Conservation (phyloP, 2,888 invertebrate species). For the Trichogramma dendrolimi region DNA sequence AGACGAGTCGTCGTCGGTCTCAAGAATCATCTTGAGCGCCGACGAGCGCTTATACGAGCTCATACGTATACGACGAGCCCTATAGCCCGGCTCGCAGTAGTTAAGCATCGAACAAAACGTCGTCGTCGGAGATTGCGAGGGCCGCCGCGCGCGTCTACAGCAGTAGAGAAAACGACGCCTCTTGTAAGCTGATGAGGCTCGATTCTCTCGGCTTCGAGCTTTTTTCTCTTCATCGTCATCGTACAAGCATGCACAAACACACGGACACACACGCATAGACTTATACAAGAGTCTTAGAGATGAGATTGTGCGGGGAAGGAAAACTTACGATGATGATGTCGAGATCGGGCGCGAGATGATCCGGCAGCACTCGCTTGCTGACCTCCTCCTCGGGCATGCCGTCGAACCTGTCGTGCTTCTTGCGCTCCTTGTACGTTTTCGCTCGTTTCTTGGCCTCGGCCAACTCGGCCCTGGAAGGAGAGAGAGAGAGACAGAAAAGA, state of each 20-base stretch:
- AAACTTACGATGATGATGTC: conserved; percentile 97
- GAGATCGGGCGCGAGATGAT: conserved; percentile 87
- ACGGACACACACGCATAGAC: too few species aligned
- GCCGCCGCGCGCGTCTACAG: background rate
- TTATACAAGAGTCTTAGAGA: background rate
- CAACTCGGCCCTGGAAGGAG: conserved; percentile 47
- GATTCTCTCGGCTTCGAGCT: too few species aligned
- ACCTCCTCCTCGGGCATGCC: conserved; percentile 97
- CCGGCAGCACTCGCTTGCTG: conserved; percentile 85
- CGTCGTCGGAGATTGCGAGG: background rate
- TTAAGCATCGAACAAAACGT: too few species aligned
- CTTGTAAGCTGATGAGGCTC: too few species aligned
- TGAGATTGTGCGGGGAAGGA: background rate
- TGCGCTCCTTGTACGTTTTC: conserved; percentile 70
- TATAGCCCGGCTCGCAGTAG: too few species aligned
- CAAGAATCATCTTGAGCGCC: too few species aligned
- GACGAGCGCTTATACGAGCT: too few species aligned
- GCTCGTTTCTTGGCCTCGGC: conserved; percentile 52
- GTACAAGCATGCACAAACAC: too few species aligned
- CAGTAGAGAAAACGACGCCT: background rate
- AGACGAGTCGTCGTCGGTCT: too few species aligned
- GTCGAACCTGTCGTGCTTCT: conserved; percentile 92
- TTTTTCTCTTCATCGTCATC: too few species aligned
- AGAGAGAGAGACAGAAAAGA: too few species aligned
- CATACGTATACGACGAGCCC: too few species aligned